Evolutionary conservation across 2,113 vertebrate species (phyloP), one percentile per base, ranked within the genome.

Genomic region (Misgurnus anguillicaudatus): DNA sequence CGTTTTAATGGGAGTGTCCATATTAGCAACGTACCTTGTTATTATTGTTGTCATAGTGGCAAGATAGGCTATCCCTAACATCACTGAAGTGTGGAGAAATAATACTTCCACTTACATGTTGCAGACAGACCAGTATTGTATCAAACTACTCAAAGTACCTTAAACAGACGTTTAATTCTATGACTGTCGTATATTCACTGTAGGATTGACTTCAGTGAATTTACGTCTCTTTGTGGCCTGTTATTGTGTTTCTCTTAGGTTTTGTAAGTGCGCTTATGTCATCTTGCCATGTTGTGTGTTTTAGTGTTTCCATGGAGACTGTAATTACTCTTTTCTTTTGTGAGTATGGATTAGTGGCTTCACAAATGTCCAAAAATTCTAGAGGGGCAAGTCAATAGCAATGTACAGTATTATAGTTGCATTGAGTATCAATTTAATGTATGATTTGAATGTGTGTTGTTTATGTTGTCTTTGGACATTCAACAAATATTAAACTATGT

Each of bases 261-360:
- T 69, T 79, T 75, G 39, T 78, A 13, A 65, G 47, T 17, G 51
- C 21, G 36, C 24, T 69, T 42, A 63, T 58, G 16, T 65, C 67
- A 73, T 58, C 36, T 39, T 67, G 47, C 19, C 19, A 1, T 84
- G 71, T 53, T 79, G 58, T 80, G 48, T 68, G 64, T 79, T 76
- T 64, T 45, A 7, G 31, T 55, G 58, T 78, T 73, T 84, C 68
- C 71, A 79, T 47, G 67, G 77, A 66, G 53, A 42, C 66, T 17
- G 14, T 63, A 78, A 77, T 9, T 9, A 14, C 45, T 57, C 4
- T 51, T 51, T 75, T 36, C 24, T 39, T 21, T 4, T 14, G 41
- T 24, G 10, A 2, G 11, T 6, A 45, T 45, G 3, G 42, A 9
- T 45, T 45, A 45, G 6, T 45, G 7, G 5, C 10, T 7, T 45